Base-by-base conservation (phyloP, 1,140 invertebrate genomes). In the Apis mellifera region DNA sequence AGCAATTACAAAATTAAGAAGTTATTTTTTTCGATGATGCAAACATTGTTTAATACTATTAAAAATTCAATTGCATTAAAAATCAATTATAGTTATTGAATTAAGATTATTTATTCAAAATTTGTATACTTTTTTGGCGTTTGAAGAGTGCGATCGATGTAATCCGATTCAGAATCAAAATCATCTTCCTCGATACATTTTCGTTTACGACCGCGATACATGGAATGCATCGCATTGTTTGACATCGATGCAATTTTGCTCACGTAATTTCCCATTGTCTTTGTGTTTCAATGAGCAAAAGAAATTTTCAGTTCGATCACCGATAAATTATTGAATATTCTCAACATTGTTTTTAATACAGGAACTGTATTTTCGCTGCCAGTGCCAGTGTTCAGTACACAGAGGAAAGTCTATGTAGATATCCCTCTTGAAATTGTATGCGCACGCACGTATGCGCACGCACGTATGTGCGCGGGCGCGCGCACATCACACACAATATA, bases 161-260 rank as follows among this genome's bases (percentile, higher is more conserved):
- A 94, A 60, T 92, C 92, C 11, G 91, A 92, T 66, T 94, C 94
- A 3, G 84, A 90, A 68, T 94, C 92, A 17, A 86, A 90, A 70
- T 94, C 90, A 78, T 91, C 92, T 32, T 94, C 93, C 71, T 94
- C 93, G 70, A 93, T 93, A 73, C 90, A 94, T 75, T 94, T 94
- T 85, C 94, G 90, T 82, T 94, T 94, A 71, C 93, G 90, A 19
- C 92, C 89, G 21, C 92, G 90, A 77, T 92, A 93, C 55, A 93
- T 93, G 13, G 91, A 90, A 74, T 93, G 93, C 32, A 94, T 91
- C 17, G 93, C 92, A 48, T 88, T 90, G 60, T 93, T 92, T 76
- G 93, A 93, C 83, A 91, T 90, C n/a, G 90, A 92, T 17, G 91
- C 89, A 57, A 94, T 89, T 85, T 86, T 93, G 79, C 93, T 94